Evolutionary conservation across 2,113 vertebrate genomes (phyloP).

Genomic region (Oophaga pumilio): DNA sequence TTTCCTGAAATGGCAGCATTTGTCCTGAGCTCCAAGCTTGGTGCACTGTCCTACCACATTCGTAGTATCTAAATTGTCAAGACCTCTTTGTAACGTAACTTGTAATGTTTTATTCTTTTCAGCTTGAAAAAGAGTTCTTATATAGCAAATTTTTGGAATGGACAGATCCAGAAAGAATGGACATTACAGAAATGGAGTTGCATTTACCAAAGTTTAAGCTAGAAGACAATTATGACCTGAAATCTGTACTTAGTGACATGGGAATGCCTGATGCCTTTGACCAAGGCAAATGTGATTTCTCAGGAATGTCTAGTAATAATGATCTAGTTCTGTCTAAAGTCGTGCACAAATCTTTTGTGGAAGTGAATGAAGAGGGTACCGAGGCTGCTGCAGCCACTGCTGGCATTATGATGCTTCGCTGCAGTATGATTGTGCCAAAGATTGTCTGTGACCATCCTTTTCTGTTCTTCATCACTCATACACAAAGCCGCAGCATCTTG

Average conservation of each 20-base stretch:
- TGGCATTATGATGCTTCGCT: conserved; percentile 68
- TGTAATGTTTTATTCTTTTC: conserved; percentile 31
- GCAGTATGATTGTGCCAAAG: conserved; percentile 44
- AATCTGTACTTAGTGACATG: conserved; percentile 72
- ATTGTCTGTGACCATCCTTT: conserved; percentile 74
- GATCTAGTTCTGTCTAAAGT: conserved; percentile 81
- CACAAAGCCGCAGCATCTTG: conserved; percentile 69
- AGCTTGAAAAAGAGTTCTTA: conserved; percentile 80
- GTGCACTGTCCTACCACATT: background rate
- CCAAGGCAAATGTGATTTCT: conserved; percentile 71
- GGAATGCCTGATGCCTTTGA: conserved; percentile 82
- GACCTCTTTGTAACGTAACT: background rate
- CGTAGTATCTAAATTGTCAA: background rate
- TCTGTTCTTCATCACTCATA: conserved; percentile 74
- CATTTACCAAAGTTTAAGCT: conserved; percentile 80
- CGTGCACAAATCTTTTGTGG: conserved; percentile 85
- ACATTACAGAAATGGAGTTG: conserved; percentile 68
- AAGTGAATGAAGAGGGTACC: conserved; percentile 87
- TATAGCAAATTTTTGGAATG: conserved; percentile 79
- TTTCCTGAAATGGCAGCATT: background rate
- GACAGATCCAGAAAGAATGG: conserved; percentile 75
- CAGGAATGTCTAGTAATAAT: conserved; percentile 76
- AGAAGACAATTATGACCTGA: conserved; percentile 79
- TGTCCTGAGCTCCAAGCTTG: background rate
- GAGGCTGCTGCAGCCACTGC: conserved; percentile 82